Base-by-base conservation (phyloP, 2,113 vertebrate genomes). In the Phoenicopterus ruber region DNA sequence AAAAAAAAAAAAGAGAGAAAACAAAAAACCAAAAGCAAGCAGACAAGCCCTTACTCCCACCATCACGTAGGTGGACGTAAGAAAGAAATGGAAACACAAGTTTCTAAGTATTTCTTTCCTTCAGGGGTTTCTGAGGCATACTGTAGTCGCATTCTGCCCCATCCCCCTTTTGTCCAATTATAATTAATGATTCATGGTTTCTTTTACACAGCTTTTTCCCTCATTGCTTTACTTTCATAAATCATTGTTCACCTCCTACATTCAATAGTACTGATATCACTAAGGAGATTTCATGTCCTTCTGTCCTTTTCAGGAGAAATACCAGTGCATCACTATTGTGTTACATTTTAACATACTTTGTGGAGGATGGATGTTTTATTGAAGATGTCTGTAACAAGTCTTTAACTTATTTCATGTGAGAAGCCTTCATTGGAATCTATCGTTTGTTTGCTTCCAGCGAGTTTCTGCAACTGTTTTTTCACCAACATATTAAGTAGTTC, bases 301-400 rank as follows among this genome's bases (percentile, higher is more conserved):
- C 90, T 97, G 93, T 92, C 95, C 78, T 96, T 97, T 98, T 86
- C 97, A 97, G 97, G 96, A 96, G 95, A 96, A 96, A 66, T 58
- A 88, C 95, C 89, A 95, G 91, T 96, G 96, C 88, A 90, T 96
- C 95, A 63, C 94, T 94, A 44, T 93, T 96, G 93, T 97, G 95
- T 98, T 96, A 96, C 96, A 93, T 90, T 98, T 94, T 94, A 96
- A 84, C 97, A 92, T 94, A 95, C 38, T 94, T 96, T 94, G 85
- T 91, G 85, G 94, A 96, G 95, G 96, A 90, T 89, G 90, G 84
- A 92, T 95, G 90, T 97, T 87, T 85, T 90, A 76, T 44, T 82
- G 78, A 97, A 93, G 84, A 91, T 97, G 65, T 96, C 94, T 97
- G 74, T 94, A 97, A 88, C 89, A 58, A 94, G 59, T 92, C 96